Percentiles rank a stretch among this genome's conserved stretches.
These are phyloP conservation scores for Peromyscus nudipes DNA, from an alignment of 2,797 vertebrate species.

Conservation along the genomic window DNA sequence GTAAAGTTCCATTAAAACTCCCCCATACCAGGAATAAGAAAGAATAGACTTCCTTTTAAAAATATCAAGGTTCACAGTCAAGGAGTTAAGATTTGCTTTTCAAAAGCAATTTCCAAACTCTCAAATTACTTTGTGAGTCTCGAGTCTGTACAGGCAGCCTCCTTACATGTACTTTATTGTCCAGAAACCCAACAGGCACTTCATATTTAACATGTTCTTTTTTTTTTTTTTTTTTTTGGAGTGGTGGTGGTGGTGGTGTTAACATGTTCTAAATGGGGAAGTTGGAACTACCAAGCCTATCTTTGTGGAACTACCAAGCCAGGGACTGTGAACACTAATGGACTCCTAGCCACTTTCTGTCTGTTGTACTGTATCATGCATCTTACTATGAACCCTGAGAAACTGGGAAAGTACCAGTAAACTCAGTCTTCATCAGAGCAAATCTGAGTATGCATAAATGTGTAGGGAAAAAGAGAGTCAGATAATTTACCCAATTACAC, in stretches of 20 bases:
- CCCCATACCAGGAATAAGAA: neutral
- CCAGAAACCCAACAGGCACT: slow-evolving; percentile 4
- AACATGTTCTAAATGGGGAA: neutral
- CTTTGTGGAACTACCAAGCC: neutral
- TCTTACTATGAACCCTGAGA: neutral
- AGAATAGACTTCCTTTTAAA: neutral
- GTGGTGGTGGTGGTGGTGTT: neutral
- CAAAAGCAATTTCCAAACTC: slow-evolving; percentile 32
- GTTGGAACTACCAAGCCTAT: neutral
- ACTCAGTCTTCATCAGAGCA: neutral
- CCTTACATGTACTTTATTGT: neutral
- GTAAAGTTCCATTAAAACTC: slow-evolving; percentile 22
- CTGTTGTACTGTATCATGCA: neutral
- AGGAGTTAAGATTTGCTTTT: slow-evolving; percentile 1
- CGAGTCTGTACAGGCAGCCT: neutral
- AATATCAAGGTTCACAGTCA: slow-evolving; percentile 20
- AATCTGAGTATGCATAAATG: neutral
- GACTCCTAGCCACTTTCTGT: neutral
- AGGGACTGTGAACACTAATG: neutral
- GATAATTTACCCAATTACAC: neutral
- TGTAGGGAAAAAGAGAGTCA: neutral
- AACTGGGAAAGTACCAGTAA: rapidly evolving
- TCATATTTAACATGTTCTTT: neutral
- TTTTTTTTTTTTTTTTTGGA: too few species aligned
- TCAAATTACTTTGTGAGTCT: slow-evolving; percentile 18